A percentile compares a stretch with the other conserved stretches of the same genome.
Evolutionary conservation across 2,797 vertebrate species (phyloP).

Genomic region (Rhynchonycteris naso): DNA sequence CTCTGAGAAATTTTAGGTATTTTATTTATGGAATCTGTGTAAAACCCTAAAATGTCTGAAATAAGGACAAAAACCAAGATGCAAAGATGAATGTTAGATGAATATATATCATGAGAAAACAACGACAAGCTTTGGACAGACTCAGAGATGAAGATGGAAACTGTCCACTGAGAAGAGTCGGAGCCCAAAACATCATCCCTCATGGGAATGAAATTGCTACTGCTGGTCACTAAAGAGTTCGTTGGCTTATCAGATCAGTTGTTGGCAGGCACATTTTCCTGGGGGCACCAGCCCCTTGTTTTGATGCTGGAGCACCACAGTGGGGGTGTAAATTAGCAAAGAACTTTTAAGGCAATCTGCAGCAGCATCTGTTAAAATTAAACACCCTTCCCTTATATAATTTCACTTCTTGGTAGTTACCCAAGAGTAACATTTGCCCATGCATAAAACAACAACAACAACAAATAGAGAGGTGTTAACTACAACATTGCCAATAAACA

Average conservation of each 20-base stretch:
- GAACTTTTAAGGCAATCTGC: neutral
- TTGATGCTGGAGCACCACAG: neutral
- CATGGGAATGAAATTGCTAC: neutral
- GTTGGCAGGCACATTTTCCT: neutral
- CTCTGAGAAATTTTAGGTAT: neutral
- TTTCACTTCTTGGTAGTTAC: neutral
- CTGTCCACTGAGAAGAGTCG: neutral
- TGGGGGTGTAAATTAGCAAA: neutral
- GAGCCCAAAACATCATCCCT: neutral
- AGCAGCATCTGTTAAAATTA: neutral
- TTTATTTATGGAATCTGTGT: neutral
- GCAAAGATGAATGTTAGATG: neutral
- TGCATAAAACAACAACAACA: neutral
- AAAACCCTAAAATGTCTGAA: conserved; percentile 12
- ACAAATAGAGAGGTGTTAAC: neutral
- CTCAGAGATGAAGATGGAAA: neutral
- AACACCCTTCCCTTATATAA: neutral
- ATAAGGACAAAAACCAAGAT: neutral
- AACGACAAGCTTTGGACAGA: neutral
- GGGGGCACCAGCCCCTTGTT: neutral
- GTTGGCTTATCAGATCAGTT: neutral
- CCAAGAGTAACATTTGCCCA: neutral
- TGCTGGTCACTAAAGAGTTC: neutral
- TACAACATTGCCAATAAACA: neutral
- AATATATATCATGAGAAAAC: neutral